These are phyloP conservation scores for Leptarthrus brevirostris DNA, from an alignment of 2,888 invertebrate species.

Conservation along the genomic window DNA sequence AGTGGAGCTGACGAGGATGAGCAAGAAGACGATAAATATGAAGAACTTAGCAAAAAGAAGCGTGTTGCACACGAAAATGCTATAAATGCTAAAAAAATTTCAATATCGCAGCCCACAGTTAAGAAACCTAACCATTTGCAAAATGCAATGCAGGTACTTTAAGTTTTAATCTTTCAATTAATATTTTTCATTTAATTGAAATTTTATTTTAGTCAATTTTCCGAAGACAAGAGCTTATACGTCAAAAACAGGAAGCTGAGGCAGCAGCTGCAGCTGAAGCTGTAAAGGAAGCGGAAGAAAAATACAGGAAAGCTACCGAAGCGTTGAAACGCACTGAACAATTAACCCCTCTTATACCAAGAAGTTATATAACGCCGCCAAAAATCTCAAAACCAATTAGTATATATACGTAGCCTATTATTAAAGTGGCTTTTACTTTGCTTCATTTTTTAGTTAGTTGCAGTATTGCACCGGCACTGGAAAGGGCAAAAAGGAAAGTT, in stretches of 20 bases:
- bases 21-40: conserved; percentile 63
- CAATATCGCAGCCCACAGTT: conserved; percentile 65
- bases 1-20: conserved; percentile 58
- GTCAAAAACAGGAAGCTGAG: conserved; percentile 60
- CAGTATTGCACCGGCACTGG: conserved; percentile 78
- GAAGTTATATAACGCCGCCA: conserved; percentile 60
- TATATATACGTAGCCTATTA: conserved; percentile 1
- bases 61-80: conserved; percentile 79
- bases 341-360: conserved; percentile 62
- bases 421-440: conserved; percentile 50
- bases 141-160: conserved; percentile 70
- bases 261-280: conserved; percentile 58
- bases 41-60: conserved; percentile 69
- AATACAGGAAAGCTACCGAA: conserved; percentile 63
- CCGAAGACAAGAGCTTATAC: conserved; percentile 61
- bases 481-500: conserved; percentile 77
- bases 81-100: conserved; percentile 62
- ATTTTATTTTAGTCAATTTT: conserved; percentile 60
- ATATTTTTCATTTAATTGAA: neutral
- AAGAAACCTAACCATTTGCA: conserved; percentile 69
- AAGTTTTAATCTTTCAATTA: conserved; percentile 50
- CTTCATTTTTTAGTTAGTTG: conserved; percentile 67
- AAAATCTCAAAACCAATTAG: conserved; percentile 40
- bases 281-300: conserved; percentile 63
- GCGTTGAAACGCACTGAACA: conserved; percentile 54